Conservation (phyloP, 2,113 vertebrate genomes). For the Xiphias gladius region DNA sequence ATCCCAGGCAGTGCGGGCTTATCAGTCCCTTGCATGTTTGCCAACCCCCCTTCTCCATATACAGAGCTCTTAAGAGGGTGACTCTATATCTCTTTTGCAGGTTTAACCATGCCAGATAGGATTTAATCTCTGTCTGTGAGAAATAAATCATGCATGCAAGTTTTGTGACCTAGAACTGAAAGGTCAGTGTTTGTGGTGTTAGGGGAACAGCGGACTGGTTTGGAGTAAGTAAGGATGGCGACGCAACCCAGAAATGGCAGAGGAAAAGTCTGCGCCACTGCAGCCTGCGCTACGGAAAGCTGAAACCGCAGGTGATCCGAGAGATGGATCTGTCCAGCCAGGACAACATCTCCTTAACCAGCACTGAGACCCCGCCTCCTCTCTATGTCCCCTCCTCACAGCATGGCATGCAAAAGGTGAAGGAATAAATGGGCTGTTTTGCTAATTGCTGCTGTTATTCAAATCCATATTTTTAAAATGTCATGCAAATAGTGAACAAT, state of each 20-base stretch:
- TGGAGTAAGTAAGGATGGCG: conserved; percentile 95
- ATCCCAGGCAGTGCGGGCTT: conserved; percentile 37
- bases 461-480: too few relatives aligned
- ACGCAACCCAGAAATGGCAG: conserved; percentile 97
- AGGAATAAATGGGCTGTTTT: not conserved
- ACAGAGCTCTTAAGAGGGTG: conserved; percentile 8
- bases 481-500: too few relatives aligned
- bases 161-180: conserved; percentile 45
- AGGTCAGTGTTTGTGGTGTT: conserved; percentile 66
- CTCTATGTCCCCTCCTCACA: conserved; percentile 94
- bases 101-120: not conserved
- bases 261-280: conserved; percentile 98
- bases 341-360: conserved; percentile 96
- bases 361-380: conserved; percentile 95
- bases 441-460: too few relatives aligned
- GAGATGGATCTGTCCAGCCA: conserved; percentile 98
- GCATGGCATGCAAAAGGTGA: conserved; percentile 97
- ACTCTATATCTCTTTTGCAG: conserved; percentile 6
- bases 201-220: conserved; percentile 99
- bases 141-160: not conserved
- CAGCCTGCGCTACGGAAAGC: conserved; percentile 96
- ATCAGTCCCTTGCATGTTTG: conserved; percentile 61
- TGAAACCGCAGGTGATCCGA: conserved; percentile 96
- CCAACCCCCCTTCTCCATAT: conserved; percentile 19
- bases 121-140: conserved; percentile 6